These are phyloP conservation scores for Hydriomena furcata DNA, from an alignment of 2,888 invertebrate species.

Conservation along the genomic window DNA sequence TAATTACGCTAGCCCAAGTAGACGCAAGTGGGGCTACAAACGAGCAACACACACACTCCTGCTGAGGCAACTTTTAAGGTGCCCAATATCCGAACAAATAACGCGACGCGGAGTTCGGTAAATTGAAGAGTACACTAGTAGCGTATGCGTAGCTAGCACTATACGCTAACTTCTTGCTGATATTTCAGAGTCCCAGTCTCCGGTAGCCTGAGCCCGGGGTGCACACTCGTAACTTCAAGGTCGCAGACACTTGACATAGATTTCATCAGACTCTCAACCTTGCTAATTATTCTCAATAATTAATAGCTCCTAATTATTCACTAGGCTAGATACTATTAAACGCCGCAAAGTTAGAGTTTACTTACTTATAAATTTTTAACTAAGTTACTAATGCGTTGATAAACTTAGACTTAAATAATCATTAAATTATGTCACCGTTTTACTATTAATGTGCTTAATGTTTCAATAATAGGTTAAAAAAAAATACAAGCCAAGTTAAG, in stretches of 20 bases:
- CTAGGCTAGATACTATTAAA: no score
- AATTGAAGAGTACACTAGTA: no score
- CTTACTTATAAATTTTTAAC: background rate
- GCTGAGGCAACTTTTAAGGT: no score
- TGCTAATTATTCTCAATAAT: no score
- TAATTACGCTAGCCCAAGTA: no score
- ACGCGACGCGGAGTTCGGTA: background rate
- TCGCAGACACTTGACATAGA: slow-evolving; percentile 56
- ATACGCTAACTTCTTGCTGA: slow-evolving; percentile 45
- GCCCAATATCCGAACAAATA: no score
- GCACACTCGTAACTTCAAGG: slow-evolving; percentile 56
- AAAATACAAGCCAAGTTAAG: no score
- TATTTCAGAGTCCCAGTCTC: slow-evolving; percentile 51
- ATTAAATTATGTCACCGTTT: no score
- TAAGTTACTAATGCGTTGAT: background rate
- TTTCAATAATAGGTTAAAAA: no score
- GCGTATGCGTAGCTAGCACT: slow-evolving; percentile 35
- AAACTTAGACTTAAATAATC: no score
- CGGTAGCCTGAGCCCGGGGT: slow-evolving; percentile 52
- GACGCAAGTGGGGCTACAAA: background rate
- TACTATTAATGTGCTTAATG: no score
- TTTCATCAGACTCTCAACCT: slow-evolving; percentile 29
- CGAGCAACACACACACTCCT: background rate
- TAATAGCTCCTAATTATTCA: no score
- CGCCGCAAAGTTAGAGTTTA: background rate